These are phyloP conservation scores for Silurus asotus DNA, from an alignment of 2,113 vertebrate genomes.

Conservation along the genomic window DNA sequence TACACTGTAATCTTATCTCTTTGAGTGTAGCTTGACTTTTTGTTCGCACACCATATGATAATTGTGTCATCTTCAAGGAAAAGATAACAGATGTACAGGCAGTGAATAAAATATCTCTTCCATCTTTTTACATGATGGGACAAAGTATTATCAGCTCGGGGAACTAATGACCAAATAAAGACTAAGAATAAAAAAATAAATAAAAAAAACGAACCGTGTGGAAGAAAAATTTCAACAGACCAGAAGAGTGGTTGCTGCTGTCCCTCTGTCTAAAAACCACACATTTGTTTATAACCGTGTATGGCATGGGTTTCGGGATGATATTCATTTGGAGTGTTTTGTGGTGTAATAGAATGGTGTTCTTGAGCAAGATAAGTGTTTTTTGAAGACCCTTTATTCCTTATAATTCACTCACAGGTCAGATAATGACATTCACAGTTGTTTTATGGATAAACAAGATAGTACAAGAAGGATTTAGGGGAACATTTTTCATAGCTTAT, in stretches of 20 bases:
- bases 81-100: slow-evolving; percentile 23
- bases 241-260: slow-evolving; percentile 46
- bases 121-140: slow-evolving; percentile 48
- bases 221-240: slow-evolving; percentile 48
- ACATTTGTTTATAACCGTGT: slow-evolving; percentile 28
- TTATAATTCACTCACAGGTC: slow-evolving; percentile 2
- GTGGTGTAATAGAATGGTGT: slow-evolving; percentile 56
- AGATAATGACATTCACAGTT: not conserved
- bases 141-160: slow-evolving; percentile 54
- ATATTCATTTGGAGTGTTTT: slow-evolving; percentile 60
- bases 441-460: not conserved
- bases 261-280: slow-evolving; percentile 39
- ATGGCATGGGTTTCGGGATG: slow-evolving; percentile 66
- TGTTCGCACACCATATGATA: slow-evolving; percentile 28
- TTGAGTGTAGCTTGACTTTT: slow-evolving; percentile 25
- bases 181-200: slow-evolving; percentile 36
- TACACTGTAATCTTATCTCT: slow-evolving; percentile 32
- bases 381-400: not conserved
- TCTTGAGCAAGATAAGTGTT: slow-evolving; percentile 60
- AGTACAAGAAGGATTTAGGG: not conserved
- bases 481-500: not conserved
- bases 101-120: slow-evolving; percentile 36
- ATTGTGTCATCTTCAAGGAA: slow-evolving; percentile 40
- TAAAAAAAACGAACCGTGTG: slow-evolving; percentile 42
- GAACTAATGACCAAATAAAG: slow-evolving; percentile 71